A percentile compares a stretch with the other conserved stretches of the same genome.
Evolutionary conservation across 2,113 vertebrate genomes (phyloP).

Genomic region (Ancistrus triradiatus): DNA sequence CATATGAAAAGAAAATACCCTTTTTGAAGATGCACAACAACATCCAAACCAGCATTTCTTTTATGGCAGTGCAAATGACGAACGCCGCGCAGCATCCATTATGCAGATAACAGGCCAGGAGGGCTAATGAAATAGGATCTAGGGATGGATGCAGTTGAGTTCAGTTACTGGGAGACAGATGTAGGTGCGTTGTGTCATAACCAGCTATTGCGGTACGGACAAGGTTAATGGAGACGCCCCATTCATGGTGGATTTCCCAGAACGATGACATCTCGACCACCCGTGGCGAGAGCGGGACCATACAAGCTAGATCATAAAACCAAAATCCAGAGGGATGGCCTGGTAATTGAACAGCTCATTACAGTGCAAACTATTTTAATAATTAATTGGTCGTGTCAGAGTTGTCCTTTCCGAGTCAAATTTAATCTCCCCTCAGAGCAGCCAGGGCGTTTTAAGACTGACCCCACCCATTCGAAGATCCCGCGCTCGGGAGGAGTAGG

Average conservation of each 20-base stretch:
- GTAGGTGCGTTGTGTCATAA: slow-evolving; percentile 51
- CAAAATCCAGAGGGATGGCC: slow-evolving; percentile 77
- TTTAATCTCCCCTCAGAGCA: slow-evolving; percentile 72
- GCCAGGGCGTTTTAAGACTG: slow-evolving; percentile 60
- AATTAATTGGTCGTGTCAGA: slow-evolving; percentile 90
- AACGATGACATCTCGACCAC: slow-evolving; percentile 38
- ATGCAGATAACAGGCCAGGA: too few relatives aligned
- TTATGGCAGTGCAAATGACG: too few relatives aligned
- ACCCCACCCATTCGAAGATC: slow-evolving; percentile 54
- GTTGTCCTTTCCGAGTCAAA: slow-evolving; percentile 88
- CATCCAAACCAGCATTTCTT: too few relatives aligned
- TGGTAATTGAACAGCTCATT: slow-evolving; percentile 91
- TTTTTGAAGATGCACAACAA: too few relatives aligned
- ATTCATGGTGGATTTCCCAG: slow-evolving; percentile 48
- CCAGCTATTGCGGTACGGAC: slow-evolving; percentile 75
- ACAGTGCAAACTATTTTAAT: slow-evolving; percentile 85
- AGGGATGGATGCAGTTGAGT: background rate
- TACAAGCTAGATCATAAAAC: slow-evolving; percentile 75
- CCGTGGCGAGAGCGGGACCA: slow-evolving; percentile 61
- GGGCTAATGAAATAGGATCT: too few relatives aligned
- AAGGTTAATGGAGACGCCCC: slow-evolving; percentile 85
- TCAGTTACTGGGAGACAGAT: background rate
- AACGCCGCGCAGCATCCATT: too few relatives aligned
- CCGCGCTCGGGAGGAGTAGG: slow-evolving; percentile 54
- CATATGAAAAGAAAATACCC: too few relatives aligned